Evolutionary conservation across 1,140 invertebrate species (phyloP), one percentile per base, ranked within the genome.

Genomic region (Archivesica marissinica): DNA sequence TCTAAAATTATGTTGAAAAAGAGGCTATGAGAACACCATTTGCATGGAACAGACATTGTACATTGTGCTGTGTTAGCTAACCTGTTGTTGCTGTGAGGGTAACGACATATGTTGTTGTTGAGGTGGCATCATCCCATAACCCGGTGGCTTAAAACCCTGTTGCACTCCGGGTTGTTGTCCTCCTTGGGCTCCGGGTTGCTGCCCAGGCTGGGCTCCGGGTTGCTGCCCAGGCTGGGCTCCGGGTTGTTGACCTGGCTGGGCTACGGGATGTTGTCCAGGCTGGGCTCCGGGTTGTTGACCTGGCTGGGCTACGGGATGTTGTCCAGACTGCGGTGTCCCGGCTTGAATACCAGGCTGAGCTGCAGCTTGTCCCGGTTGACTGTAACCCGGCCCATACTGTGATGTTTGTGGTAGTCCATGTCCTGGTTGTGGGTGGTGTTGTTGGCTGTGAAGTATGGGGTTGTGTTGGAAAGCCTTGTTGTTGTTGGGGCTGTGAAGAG

Each of bases 151-250:
- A n/a, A n/a, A n/a, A n/a, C 59, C 70, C 33, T 82, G 76, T 28
- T 86, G 84, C 76, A 84, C 11, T 83, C 64, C n/a, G 75, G 68
- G 89, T 28, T 81, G 87, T 41, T 59, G 20, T 64, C 85, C 74
- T 28, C 72, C 13, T 50, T 85, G 85, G 23, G 68, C 66, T 17
- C 72, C 64, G 15, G 78, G 74, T 59, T 68, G 79, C n/a, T 79
- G 89, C 25, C 80, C 89, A 52, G 41, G 84, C 50, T 87, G 91
- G 35, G 47, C 47, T 9, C 35, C 74, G 2, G 33, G 50, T 54
- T 85, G 85, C n/a, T 81, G 83, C 23, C 59, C 70, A 44, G 86
- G 76, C 35, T 86, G 84, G 77, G 86, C 11, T 83, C 64, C n/a
- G 75, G 68, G 89, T 28, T 81, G 87, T 41, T 59, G 20, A 59